Base-by-base conservation (phyloP, 2,797 vertebrate genomes). In the Netta rufina region DNA sequence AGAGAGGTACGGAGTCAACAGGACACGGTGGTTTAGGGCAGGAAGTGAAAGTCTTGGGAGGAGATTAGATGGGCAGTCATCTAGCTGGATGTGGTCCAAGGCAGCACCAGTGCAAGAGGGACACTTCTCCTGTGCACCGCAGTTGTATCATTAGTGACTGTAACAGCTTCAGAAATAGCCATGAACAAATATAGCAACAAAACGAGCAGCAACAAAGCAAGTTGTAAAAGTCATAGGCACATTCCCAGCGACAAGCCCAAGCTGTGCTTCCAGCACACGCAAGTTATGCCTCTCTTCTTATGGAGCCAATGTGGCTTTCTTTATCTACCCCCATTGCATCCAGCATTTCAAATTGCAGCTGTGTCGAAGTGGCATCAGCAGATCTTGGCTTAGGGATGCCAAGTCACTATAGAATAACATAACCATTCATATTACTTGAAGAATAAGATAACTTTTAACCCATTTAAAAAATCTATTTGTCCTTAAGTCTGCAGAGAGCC, bases 121-220 rank as follows among this genome's bases (percentile, higher is more conserved):
- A 13, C 32, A 57, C 77, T 93, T 54, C 32, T 0, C 54, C 54
- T 84, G 57, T 83, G 45, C 56, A 33, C 71, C 0, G 2, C 69
- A 38, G 61, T 81, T 87, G 41, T 87, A 77, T 62, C 82, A 9
- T 69, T 78, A 78, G 0, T 0, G 60, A 84, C 89, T 60, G 92
- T 92, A 94, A 93, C 62, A 83, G 79, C 89, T 92, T 94, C 94
- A 92, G 56, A 94, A 95, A 94, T 92, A 91, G 32, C 79, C 47
- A 54, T 80, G 93, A 89, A 77, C 94, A 87, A 96, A 94, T 89
- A 95, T 87, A 95, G 96, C 82, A 93, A 89, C 89, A 74, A 91
- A 92, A 80, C 27, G 75, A 91, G 54, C 87, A 75, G 62, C 87
- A 85, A 56, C 81, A 95, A 91, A 95, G 92, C 54, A 71, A 74